These are phyloP conservation scores for Vandiemenella viatica DNA, from an alignment of 2,888 invertebrate species.

Conservation along the genomic window DNA sequence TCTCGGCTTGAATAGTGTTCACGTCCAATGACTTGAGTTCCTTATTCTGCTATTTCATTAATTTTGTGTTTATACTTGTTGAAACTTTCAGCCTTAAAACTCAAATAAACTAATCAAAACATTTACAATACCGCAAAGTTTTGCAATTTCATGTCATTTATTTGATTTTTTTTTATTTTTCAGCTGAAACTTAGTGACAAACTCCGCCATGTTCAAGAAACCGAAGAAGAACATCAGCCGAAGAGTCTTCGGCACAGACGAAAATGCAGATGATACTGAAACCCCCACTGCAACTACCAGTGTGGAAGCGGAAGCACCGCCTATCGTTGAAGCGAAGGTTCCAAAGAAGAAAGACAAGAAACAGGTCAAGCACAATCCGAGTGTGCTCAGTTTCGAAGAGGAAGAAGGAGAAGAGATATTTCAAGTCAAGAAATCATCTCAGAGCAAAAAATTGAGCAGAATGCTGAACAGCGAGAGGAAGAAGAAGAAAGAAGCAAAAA, in stretches of 20 bases:
- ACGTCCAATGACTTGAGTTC: no score
- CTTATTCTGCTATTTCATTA: no score
- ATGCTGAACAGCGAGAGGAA: constrained; percentile 64
- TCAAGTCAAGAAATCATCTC: constrained; percentile 88
- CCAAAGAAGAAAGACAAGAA: constrained; percentile 30
- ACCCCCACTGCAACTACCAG: constrained; percentile 19
- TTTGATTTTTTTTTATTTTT: no score
- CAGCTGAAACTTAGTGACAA: no score
- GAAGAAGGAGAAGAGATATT: constrained; percentile 80
- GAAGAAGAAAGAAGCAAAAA: constrained; percentile 36
- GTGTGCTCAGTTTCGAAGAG: constrained; percentile 70
- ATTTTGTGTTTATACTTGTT: no score
- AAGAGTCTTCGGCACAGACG: constrained; percentile 19
- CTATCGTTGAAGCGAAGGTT: no score
- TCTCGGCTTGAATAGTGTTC: no score
- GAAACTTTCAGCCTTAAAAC: no score
- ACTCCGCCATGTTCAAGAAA: constrained; percentile 71
- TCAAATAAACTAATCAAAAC: no score
- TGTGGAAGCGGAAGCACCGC: constrained; percentile 19
- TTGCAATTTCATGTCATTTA: no score
- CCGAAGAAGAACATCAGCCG: constrained; percentile 64
- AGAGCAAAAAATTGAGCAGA: constrained; percentile 78
- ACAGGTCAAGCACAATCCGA: constrained; percentile 6
- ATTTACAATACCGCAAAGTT: no score
- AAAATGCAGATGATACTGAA: constrained; percentile 19